Percentiles rank a stretch among this genome's conserved stretches.
Conservation (phyloP, 2,888 invertebrate species). For the Pomacea canaliculata region DNA sequence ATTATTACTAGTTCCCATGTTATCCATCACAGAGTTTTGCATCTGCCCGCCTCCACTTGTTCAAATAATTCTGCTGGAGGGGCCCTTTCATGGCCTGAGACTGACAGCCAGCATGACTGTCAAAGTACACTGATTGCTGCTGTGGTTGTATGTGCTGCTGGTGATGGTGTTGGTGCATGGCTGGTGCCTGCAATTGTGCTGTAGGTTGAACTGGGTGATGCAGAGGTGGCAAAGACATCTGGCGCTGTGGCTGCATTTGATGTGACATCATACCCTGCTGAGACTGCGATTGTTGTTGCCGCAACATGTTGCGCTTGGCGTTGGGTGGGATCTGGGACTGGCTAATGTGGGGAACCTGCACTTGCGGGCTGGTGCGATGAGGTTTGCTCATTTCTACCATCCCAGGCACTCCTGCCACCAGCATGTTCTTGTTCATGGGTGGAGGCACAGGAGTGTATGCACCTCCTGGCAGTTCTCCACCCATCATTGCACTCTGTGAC, state of each 20-base stretch:
- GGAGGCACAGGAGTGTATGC: slow-evolving; percentile 32
- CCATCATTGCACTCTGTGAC: slow-evolving; percentile 19
- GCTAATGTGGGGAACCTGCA: slow-evolving; percentile 68
- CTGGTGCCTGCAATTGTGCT: slow-evolving; percentile 19
- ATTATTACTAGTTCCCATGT: not conserved
- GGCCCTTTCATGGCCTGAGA: slow-evolving; percentile 29
- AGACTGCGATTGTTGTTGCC: slow-evolving; percentile 44
- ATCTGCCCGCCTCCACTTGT: slow-evolving; percentile 1
- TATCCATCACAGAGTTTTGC: slow-evolving; percentile 8
- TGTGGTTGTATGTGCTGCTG: slow-evolving; percentile 31
- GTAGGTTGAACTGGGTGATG: slow-evolving; percentile 33
- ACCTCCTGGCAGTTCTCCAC: slow-evolving; percentile 10
- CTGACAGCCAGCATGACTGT: slow-evolving; percentile 4
- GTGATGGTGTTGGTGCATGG: slow-evolving; percentile 30
- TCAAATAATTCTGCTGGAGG: slow-evolving; percentile 24
- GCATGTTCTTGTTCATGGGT: not conserved
- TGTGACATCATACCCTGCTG: slow-evolving; percentile 40
- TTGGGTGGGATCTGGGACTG: slow-evolving; percentile 66
- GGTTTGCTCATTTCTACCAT: slow-evolving; percentile 13
- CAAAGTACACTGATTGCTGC: slow-evolving; percentile 11
- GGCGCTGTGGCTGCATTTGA: slow-evolving; percentile 12
- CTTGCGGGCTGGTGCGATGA: slow-evolving; percentile 63
- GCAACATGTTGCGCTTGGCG: slow-evolving; percentile 52
- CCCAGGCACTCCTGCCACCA: slow-evolving; percentile 16
- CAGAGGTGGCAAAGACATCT: slow-evolving; percentile 22